A percentile compares a stretch with the other conserved stretches of the same genome.
Evolutionary conservation across 2,113 vertebrate species (phyloP).

Genomic region (Rana temporaria): DNA sequence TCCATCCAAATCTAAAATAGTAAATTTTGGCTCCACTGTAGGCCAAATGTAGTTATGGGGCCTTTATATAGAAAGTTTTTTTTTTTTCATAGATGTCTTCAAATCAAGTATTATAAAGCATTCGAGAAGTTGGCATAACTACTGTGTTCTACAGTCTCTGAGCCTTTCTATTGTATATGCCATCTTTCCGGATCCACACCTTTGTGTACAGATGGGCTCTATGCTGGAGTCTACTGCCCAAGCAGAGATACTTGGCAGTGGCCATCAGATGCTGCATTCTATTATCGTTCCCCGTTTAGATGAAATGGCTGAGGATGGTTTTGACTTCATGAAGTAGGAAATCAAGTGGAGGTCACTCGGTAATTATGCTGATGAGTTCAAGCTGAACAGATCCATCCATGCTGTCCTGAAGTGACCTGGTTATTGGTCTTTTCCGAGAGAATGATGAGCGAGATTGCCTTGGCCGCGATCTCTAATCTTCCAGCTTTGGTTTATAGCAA

Average conservation of each 20-base stretch:
- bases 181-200: background rate
- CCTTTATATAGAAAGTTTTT: no score
- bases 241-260: constrained; percentile 2
- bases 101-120: no score
- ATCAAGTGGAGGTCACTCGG: constrained; percentile 11
- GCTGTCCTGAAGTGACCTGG: constrained; percentile 31
- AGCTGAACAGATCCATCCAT: background rate
- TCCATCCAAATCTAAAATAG: no score
- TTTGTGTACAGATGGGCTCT: constrained; percentile 26
- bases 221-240: constrained; percentile 2
- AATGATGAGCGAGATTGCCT: background rate
- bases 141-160: no score
- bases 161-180: no score
- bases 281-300: constrained; percentile 11
- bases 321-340: constrained; percentile 8
- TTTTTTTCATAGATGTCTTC: no score
- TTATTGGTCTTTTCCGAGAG: background rate
- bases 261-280: background rate
- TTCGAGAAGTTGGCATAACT: no score
- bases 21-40: no score
- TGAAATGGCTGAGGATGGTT: background rate
- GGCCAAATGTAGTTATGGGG: no score
- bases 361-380: constrained; percentile 11
- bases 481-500: background rate
- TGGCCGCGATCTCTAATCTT: background rate